Evolutionary conservation across 2,797 vertebrate species (phyloP), one percentile per base, ranked within the genome.

Genomic region (Smutsia gigantea): DNA sequence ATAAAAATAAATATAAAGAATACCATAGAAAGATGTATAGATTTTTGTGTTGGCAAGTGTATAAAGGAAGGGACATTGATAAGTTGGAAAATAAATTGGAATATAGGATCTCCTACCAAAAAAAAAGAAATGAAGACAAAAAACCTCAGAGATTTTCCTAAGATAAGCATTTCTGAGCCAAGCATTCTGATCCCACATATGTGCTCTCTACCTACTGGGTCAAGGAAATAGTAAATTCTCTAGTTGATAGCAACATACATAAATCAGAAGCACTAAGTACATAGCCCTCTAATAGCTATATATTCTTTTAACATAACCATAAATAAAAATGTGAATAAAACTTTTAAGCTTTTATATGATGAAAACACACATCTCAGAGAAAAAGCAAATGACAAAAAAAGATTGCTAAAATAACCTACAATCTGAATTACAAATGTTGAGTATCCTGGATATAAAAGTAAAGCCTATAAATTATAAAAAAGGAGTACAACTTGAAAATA

Each of bases 251-350:
- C 12, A 75, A 69, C 19, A 42, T 18, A 37, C 10, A 39, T n/a
- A 46, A 92, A 57, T 46, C 49, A 42, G 23, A 79, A 94, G 75
- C 23, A 53, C 37, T 63, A 18, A 87, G n/a, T 42, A n/a, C n/a
- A 66, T 0, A 82, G 4, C 19, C 8, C 17, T 4, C 29, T 49
- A 34, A 39, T 1, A 69, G 61, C 59, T 69, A 34, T 61, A 42
- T 68, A 11, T 17, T 46, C 42, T 46, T 75, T 69, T 55, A 89
- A 69, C 46, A 57, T 63, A 71, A 51, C 19, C 34, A 69, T 31
- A 91, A 87, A 77, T 27, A 91, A 91, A 82, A 94, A n/a, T n/a
- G n/a, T n/a, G n/a, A n/a, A n/a, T n/a, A 84, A 82, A 84, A 87
- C 69, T 21, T 39, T n/a, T 18, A 74, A 39, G 46, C 25, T 59